phyloP scores from a whole-genome alignment of 2,888 invertebrate species.

The Teleogryllus oceanicus region DNA sequence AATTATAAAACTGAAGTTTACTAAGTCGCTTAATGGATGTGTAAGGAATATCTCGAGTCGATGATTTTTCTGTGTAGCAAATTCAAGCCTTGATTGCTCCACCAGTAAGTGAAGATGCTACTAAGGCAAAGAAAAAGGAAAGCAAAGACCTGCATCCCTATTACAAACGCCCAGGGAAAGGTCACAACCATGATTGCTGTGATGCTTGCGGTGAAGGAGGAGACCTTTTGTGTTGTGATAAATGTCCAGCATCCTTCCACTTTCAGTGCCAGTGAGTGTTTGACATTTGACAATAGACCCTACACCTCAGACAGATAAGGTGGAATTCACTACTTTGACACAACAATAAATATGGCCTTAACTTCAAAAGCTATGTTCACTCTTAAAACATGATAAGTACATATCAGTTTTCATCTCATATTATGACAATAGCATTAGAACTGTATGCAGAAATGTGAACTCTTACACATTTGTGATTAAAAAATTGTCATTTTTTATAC shows the following conservation, averaged over 20 bases:
- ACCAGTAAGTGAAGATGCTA: conserved; percentile 68
- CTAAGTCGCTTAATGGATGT: neutral
- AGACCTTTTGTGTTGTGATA: conserved; percentile 91
- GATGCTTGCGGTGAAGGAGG: conserved; percentile 94
- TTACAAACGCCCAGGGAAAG: conserved; percentile 80
- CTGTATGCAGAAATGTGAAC: too few relatives aligned
- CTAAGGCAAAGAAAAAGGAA: conserved; percentile 56
- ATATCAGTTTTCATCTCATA: too few relatives aligned
- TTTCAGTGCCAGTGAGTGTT: conserved; percentile 85
- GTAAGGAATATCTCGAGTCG: too few relatives aligned
- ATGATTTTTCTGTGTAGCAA: conserved; percentile 58
- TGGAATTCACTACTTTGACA: too few relatives aligned
- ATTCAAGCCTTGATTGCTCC: conserved; percentile 86
- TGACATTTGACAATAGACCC: neutral
- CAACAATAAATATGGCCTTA: too few relatives aligned
- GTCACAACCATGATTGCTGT: conserved; percentile 89
- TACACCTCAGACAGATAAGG: too few relatives aligned
- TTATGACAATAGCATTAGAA: too few relatives aligned
- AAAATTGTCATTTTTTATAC: too few relatives aligned
- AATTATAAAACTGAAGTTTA: neutral
- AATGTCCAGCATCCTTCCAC: conserved; percentile 94
- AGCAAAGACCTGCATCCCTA: conserved; percentile 69
- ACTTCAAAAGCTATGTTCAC: too few relatives aligned
- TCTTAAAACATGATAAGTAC: too few relatives aligned
- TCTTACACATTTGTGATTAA: too few relatives aligned